Evolutionary conservation across 2,797 vertebrate species (phyloP), one percentile per base, ranked within the genome.

Genomic region (Pteronotus mesoamericanus): DNA sequence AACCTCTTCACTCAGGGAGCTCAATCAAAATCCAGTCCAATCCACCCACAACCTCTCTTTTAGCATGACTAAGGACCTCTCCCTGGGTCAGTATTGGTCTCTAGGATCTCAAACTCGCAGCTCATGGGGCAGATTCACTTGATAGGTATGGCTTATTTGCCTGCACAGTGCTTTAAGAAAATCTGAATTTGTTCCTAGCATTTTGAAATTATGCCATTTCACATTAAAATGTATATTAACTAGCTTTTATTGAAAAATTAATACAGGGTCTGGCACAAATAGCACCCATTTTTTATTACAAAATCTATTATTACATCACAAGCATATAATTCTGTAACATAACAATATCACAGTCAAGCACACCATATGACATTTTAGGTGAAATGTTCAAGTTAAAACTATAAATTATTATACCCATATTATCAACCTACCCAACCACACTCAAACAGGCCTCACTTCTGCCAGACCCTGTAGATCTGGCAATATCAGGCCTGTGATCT

Each of bases 171-270:
- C 94, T 80, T 91, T 80, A 74, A 80, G 57, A 86, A 78, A 59
- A 75, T 89, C 66, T 75, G 22, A 74, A 74, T 82, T 77, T 1
- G 1, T 83, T 89, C 42, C 32, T 68, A 86, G 34, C 55, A 83
- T 61, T 89, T 82, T 86, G 5, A 86, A 95, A 78, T 95, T 59
- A 88, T 64, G 48, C 26, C 53, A 44, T 59, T 84, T 94, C 71
- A 59, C 4, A 74, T 42, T 71, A 51, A 72, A 82, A 61, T 79
- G 12, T 34, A 37, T 83, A 83, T 48, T 96, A 83, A 83, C 42
- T 68, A 46, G 34, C 6, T 89, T 85, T 75, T 74, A 34, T 53
- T 74, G 39, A 44, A 78, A 96, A 72, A 64, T 48, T 77, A 89
- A 55, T 66, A n/a, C n/a, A n/a, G n/a, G n/a, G n/a, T n/a, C n/a